phyloP scores from a whole-genome alignment of 2,797 vertebrate species.

The Sebastes nivosus region DNA sequence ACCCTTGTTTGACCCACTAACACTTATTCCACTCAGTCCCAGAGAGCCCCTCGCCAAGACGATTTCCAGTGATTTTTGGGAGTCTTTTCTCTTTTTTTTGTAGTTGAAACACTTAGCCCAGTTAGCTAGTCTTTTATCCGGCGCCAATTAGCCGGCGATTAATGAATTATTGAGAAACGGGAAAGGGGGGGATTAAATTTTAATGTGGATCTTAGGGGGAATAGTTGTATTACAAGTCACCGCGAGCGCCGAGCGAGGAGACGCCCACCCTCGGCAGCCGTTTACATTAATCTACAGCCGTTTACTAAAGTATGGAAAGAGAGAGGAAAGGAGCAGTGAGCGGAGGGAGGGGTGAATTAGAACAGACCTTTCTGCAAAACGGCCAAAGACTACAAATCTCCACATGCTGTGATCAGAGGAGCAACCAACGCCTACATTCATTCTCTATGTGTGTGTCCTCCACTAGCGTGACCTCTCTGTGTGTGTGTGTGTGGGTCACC shows the following conservation, averaged over 20 bases:
- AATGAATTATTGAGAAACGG: slow-evolving; percentile 85
- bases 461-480: background rate
- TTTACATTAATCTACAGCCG: slow-evolving; percentile 77
- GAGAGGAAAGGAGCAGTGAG: background rate
- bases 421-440: slow-evolving; percentile 23
- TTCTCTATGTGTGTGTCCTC: background rate
- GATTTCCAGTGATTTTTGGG: slow-evolving; percentile 45
- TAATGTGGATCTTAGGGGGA: slow-evolving; percentile 80
- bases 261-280: slow-evolving; percentile 62
- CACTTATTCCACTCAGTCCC: slow-evolving; percentile 33
- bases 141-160: slow-evolving; percentile 83
- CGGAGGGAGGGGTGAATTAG: background rate
- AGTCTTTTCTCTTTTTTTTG: slow-evolving; percentile 30
- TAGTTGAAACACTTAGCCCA: slow-evolving; percentile 77
- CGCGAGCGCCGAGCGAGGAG: slow-evolving; percentile 54
- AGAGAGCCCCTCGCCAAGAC: slow-evolving; percentile 32
- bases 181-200: slow-evolving; percentile 78
- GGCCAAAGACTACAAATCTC: slow-evolving; percentile 52
- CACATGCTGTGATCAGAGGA: slow-evolving; percentile 53
- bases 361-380: slow-evolving; percentile 35
- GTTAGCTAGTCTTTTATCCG: slow-evolving; percentile 81
- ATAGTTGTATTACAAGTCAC: slow-evolving; percentile 82
- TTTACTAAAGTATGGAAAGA: slow-evolving; percentile 53
- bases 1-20: slow-evolving; percentile 64
- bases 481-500: background rate